Conservation (phyloP, 1,140 invertebrate species). For the Eriosoma lanigerum region DNA sequence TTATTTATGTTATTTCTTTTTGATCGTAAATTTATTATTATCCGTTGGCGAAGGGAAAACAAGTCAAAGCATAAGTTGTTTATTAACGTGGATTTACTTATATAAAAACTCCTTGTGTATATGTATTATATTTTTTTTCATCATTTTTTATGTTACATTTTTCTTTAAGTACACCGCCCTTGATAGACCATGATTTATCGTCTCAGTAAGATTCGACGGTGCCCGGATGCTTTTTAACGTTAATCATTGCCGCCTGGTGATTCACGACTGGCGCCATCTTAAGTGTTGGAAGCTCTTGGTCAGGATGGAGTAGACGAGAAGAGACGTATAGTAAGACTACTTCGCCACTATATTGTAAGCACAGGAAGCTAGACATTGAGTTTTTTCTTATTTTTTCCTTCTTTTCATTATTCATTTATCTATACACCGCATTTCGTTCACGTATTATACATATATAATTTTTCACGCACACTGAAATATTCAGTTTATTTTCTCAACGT, state of each 20-base stretch:
- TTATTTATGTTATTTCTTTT: background rate
- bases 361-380: slow-evolving; percentile 3
- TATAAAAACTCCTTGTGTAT: slow-evolving; percentile 39
- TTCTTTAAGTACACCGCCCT: slow-evolving; percentile 19
- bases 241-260: slow-evolving; percentile 50
- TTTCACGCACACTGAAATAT: background rate
- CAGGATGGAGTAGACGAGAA: slow-evolving; percentile 1
- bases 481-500: background rate
- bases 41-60: background rate
- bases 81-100: slow-evolving; percentile 42
- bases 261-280: slow-evolving; percentile 50
- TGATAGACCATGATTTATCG: slow-evolving; percentile 47
- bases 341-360: slow-evolving; percentile 11
- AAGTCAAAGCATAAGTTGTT: slow-evolving; percentile 49
- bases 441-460: background rate
- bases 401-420: background rate
- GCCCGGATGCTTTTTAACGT: slow-evolving; percentile 52
- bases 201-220: slow-evolving; percentile 47
- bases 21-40: slow-evolving; percentile 26
- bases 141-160: slow-evolving; percentile 26
- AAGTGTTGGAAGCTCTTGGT: slow-evolving; percentile 46
- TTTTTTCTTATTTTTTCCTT: background rate
- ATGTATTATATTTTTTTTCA: slow-evolving; percentile 31
- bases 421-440: background rate
- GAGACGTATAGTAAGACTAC: slow-evolving; percentile 6